These are phyloP conservation scores for Mercenaria mercenaria DNA, from an alignment of 1,140 invertebrate species.

Conservation along the genomic window DNA sequence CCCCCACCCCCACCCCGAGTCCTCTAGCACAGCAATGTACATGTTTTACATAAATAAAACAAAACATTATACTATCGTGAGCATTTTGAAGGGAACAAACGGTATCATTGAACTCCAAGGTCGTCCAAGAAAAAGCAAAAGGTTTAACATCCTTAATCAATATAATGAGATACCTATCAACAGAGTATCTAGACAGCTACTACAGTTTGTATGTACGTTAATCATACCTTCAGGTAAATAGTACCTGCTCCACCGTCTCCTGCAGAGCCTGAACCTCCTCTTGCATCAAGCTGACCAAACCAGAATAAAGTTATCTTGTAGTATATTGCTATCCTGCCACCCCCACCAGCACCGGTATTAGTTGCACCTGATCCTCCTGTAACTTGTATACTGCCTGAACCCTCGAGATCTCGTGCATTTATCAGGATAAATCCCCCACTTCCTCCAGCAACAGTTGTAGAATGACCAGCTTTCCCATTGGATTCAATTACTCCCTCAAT, in stretches of 20 bases:
- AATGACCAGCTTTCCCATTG: slow-evolving; percentile 71
- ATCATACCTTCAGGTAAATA: slow-evolving; percentile 72
- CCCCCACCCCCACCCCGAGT: no score
- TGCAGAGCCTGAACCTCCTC: slow-evolving; percentile 67
- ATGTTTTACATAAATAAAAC: no score
- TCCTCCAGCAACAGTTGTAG: slow-evolving; percentile 66
- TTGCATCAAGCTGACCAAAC: slow-evolving; percentile 71
- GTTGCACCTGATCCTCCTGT: slow-evolving; percentile 64
- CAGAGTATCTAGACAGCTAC: no score
- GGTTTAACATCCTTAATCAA: no score
- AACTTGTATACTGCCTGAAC: slow-evolving; percentile 75
- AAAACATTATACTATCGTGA: no score
- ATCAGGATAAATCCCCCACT: slow-evolving; percentile 77
- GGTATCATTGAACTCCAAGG: no score
- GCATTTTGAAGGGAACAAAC: no score
- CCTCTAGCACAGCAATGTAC: no score
- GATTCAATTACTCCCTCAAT: slow-evolving; percentile 76
- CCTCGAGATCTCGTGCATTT: slow-evolving; percentile 73
- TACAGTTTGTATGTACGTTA: no score
- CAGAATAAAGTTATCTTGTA: slow-evolving; percentile 72
- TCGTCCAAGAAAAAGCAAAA: no score
- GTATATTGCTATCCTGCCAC: slow-evolving; percentile 75
- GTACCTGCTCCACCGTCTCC: slow-evolving; percentile 76
- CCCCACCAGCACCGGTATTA: slow-evolving; percentile 70
- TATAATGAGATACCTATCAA: no score